Evolutionary conservation across 2,797 vertebrate species (phyloP), one percentile per base, ranked within the genome.

Genomic region (Protonibea diacanthus): DNA sequence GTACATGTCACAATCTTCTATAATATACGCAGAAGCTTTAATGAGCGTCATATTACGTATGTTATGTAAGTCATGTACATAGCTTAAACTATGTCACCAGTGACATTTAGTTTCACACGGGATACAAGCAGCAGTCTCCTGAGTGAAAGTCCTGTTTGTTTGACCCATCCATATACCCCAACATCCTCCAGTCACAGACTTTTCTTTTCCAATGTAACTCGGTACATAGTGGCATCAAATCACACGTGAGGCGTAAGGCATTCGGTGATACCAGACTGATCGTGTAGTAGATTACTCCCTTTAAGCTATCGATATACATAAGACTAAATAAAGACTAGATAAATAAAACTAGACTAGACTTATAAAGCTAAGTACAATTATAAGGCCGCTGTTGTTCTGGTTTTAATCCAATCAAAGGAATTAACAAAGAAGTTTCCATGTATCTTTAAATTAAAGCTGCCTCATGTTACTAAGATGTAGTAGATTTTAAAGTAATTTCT

Each of bases 401-500:
- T 70, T 78, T 27, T 2, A 33, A 58, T 61, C 25, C 2, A 66
- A 45, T 25, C 21, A 25, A 55, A 49, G 38, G 71, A 59, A 73
- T 68, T 12, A 63, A 67, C 15, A 71, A 63, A 49, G 20, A 20
- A 10, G 5, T 10, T 44, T 65, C 52, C 33, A 27, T 47, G 57
- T 25, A 6, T 33, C 17, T 40, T 53, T 25, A 33, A 65, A 62
- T 58, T 1, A 29, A 21, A 6, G 3, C 12, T 21, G 7, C 20
- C 44, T 69, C 7, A 27, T 14, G 62, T 49, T 53, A 3, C 18
- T 23, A 20, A 71, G 49, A 45, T 27, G n/a, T 3, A 66, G 13
- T 21, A 40, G 25, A 21, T 59, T 27, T 73, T 23, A 8, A 48
- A 61, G 49, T 29, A 1, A 23, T 53, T 60, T 20, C 9, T 21